Evolutionary conservation across 1,140 invertebrate species (phyloP).

Genomic region (Hyphantria cunea): DNA sequence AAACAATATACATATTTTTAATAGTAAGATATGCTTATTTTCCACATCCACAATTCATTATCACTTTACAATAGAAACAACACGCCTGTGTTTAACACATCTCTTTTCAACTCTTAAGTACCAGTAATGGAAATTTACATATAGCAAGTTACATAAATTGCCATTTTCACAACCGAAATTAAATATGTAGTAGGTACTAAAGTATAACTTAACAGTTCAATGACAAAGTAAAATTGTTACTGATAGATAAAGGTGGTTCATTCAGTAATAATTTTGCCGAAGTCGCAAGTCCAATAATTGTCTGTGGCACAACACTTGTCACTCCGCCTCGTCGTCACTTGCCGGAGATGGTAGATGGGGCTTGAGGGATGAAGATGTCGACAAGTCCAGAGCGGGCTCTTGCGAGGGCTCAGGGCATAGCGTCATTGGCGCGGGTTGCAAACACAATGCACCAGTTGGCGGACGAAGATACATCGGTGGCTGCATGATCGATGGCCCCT

Average conservation of each 20-base stretch:
- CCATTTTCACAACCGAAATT: conserved; percentile 81
- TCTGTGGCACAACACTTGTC: conserved; percentile 70
- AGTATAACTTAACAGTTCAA: conserved; percentile 69
- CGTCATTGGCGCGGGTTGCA: conserved; percentile 11
- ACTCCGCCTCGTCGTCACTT: conserved; percentile 61
- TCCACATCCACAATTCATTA: conserved; percentile 52
- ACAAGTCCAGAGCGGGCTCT: conserved; percentile 66
- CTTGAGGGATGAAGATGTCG: conserved; percentile 49
- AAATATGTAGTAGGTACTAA: conserved; percentile 75
- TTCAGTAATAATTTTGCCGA: conserved; percentile 51
- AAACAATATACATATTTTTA: conserved; percentile 23
- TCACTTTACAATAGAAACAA: conserved; percentile 68
- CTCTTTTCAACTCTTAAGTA: conserved; percentile 61
- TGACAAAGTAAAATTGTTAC: conserved; percentile 59
- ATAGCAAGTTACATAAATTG: conserved; percentile 77
- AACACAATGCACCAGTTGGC: conserved; percentile 1
- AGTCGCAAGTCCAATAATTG: conserved; percentile 48
- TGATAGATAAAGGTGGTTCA: conserved; percentile 35
- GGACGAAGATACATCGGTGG: conserved; percentile 22
- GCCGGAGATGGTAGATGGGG: conserved; percentile 39
- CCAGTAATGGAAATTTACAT: conserved; percentile 70
- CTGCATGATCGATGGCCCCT: conserved; percentile 17
- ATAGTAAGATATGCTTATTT: conserved; percentile 60
- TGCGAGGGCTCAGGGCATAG: conserved; percentile 10
- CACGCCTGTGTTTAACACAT: conserved; percentile 75